Evolutionary conservation across 92 coral and sea anemone species (phyloP), one percentile per base, ranked within the genome.

Genomic region (Montipora capitata): DNA sequence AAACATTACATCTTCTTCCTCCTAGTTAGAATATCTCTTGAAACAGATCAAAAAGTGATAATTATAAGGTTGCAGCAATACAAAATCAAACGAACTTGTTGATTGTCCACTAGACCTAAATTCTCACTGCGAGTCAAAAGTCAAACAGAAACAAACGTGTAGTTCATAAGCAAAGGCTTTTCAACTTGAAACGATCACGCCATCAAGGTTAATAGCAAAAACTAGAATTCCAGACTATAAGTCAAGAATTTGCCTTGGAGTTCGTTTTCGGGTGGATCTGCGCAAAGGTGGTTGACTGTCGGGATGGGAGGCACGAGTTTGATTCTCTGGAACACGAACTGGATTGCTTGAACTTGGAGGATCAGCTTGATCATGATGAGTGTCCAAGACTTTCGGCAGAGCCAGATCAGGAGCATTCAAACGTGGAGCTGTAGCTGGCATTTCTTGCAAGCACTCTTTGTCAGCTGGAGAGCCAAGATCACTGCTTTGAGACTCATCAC

Each of bases 241-340:
- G 38, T 56, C 82, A n/a, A 78, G 59, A 62, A 65, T 40, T 40
- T 77, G 4, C 6, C 82, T 39, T 40, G 58, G 83, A 9, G 18
- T 16, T 78, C 72, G 72, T 12, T 62, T 64, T 68, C 73, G 61
- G 72, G 83, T 40, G 5, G 83, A 78, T 78, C 83, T 78, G 58
- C 71, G 61, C 58, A 78, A 48, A 0, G 72, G 72, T 65, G 16
- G 72, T n/a, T 63, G 83, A 41, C 35, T 18, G 8, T 10, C 44
- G 7, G 57, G 59, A 7, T 40, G 57, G 64, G 59, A 42, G n/a
- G 72, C 72, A 41, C 20, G 41, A 62, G 48, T 58, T 56, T 1
- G 35, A 27, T 27, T 27, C 66, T 38, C 49, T 40, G 44, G 49
- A 35, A 52, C 66, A 38, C 68, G 67, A 38, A 27, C 67, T 54